These are phyloP conservation scores for Plecturocebus donacophilus DNA, from an alignment of 2,113 vertebrate genomes.

Conservation along the genomic window DNA sequence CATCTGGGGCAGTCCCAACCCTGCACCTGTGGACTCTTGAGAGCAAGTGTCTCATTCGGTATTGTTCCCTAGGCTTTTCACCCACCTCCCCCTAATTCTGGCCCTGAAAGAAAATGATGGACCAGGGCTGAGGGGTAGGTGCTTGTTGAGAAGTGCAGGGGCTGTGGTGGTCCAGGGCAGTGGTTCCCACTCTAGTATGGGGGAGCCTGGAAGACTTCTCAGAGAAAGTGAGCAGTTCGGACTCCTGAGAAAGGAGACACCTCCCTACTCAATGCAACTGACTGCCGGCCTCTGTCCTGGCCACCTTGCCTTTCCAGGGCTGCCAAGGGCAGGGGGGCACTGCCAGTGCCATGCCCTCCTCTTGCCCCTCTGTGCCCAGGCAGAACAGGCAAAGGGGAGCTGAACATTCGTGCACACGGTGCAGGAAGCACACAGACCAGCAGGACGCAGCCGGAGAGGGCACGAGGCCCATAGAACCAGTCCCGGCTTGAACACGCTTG, in stretches of 20 bases:
- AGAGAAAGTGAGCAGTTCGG: neutral
- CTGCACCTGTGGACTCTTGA: rapidly evolving
- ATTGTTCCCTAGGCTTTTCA: neutral
- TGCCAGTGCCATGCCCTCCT: neutral
- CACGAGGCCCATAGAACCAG: neutral
- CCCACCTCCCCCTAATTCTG: neutral
- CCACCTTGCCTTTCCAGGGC: neutral
- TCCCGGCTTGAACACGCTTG: too few relatives aligned
- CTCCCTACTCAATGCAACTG: neutral
- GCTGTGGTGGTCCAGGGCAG: neutral
- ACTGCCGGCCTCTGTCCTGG: neutral
- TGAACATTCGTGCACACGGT: neutral
- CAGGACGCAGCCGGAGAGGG: neutral
- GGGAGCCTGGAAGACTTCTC: neutral
- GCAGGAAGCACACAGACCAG: rapidly evolving
- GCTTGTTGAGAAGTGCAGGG: too few relatives aligned
- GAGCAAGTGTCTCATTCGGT: rapidly evolving
- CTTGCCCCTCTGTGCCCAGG: neutral
- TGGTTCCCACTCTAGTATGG: neutral
- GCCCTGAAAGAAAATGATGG: neutral
- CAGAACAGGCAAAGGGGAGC: neutral
- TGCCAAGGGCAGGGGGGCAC: neutral
- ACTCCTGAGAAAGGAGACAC: neutral
- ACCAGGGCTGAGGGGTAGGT: neutral
- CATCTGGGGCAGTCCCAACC: too few relatives aligned